Base-by-base conservation (phyloP, 2,113 vertebrate genomes). In the Grantiella picta region DNA sequence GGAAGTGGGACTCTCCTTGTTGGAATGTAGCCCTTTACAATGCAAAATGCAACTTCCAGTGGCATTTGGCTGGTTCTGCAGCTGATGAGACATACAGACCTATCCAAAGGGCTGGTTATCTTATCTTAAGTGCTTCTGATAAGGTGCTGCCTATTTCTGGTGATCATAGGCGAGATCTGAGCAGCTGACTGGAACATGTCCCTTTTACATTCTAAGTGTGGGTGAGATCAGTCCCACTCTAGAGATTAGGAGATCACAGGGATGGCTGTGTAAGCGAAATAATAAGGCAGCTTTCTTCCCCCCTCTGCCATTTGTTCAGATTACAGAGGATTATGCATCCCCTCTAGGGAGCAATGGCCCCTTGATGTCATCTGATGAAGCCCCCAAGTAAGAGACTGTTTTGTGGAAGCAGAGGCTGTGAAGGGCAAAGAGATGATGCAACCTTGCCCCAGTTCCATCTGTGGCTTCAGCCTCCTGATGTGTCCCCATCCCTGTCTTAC, bases 201-300 rank as follows among this genome's bases (percentile, higher is more conserved):
- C 64, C 52, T 94, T 92, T 75, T 89, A 70, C 72, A 60, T 86
- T 59, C 15, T 84, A 86, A 88, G 47, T 5, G 8, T 54, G 56
- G 56, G 76, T 90, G 89, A 93, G 83, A 93, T 86, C 94, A 93
- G 69, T 49, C 80, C 52, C 64, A 44, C 50, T 94, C 33, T 28
- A 52, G 61, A 69, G 84, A 89, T 92, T 45, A 94, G 77, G 61
- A 90, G 86, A 92, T 86, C 61, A 92, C 86, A 86, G 52, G 52
- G 44, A 92, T 79, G 64, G 59, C 79, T 88, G 40, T 59, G 66
- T 86, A 77, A 96, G 69, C 36, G 47, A 94, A 95, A 84, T 0
- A 15, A 59, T 79, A 90, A 89, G 49, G 73, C 1, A 0, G 60
- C 80, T 92, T 89, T 90, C 83, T 86, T 83, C 40, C 12, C 35